Conservation (phyloP, 2,888 invertebrate species). For the Torymus texanus region DNA sequence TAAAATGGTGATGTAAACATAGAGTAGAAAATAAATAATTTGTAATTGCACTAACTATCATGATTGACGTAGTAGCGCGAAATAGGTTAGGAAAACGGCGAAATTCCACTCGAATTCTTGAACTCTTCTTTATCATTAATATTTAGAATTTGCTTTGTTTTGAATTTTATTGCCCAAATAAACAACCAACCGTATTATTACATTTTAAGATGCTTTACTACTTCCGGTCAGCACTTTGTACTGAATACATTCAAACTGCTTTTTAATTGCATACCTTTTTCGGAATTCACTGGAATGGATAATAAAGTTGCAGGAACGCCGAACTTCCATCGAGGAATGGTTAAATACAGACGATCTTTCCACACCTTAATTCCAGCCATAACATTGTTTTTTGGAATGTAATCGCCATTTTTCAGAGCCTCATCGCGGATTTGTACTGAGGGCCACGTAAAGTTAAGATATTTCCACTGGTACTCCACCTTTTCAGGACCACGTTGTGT, state of each 20-base stretch:
- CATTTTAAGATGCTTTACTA: too few relatives aligned
- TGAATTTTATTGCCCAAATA: too few relatives aligned
- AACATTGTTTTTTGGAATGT: conserved; percentile 82
- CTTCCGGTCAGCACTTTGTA: too few relatives aligned
- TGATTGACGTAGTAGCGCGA: too few relatives aligned
- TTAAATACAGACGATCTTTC: conserved; percentile 81
- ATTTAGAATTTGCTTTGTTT: too few relatives aligned
- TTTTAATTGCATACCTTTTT: background rate
- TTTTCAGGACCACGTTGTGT: conserved; percentile 77
- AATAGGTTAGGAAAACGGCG: too few relatives aligned
- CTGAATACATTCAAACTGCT: background rate
- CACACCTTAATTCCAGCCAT: conserved; percentile 83
- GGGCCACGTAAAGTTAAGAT: conserved; percentile 83
- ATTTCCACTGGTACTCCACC: conserved; percentile 85
- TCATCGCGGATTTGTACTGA: conserved; percentile 77
- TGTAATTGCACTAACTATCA: too few relatives aligned
- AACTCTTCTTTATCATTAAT: too few relatives aligned
- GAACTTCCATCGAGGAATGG: conserved; percentile 82
- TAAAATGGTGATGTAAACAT: too few relatives aligned
- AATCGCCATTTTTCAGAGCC: conserved; percentile 78
- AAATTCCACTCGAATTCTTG: too few relatives aligned
- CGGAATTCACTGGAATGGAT: conserved; percentile 74
- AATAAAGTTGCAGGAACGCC: conserved; percentile 84
- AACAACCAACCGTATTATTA: too few relatives aligned
- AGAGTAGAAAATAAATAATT: too few relatives aligned